Evolutionary conservation across 2,797 vertebrate species (phyloP).

Genomic region (Tenualosa ilisha): DNA sequence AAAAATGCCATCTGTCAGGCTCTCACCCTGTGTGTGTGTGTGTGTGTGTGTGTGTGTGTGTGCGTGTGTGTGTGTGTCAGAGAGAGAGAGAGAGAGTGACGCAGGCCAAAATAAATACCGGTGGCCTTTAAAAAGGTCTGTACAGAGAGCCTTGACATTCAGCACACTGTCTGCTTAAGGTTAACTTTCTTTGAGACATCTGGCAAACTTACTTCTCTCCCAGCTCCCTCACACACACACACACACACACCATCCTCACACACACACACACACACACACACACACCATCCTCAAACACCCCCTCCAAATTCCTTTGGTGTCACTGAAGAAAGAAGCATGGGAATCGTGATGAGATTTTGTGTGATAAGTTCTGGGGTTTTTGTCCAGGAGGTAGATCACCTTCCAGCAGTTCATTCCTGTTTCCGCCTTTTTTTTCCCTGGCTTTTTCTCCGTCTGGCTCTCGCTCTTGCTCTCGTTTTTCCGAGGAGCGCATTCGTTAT

Average conservation of each 20-base stretch:
- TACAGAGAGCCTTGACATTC: slow-evolving; percentile 74
- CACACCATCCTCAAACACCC: neutral
- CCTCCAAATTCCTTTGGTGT: neutral
- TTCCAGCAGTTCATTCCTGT: neutral
- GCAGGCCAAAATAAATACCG: slow-evolving; percentile 66
- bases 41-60: slow-evolving; percentile 14
- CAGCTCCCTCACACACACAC: neutral
- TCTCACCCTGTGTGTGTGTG: slow-evolving; percentile 30
- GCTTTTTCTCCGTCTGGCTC: neutral
- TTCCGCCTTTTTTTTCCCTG: neutral
- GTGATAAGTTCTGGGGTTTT: neutral
- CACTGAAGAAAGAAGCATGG: slow-evolving; percentile 39
- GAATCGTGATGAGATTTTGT: neutral
- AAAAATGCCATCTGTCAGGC: slow-evolving; percentile 50
- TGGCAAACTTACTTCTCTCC: slow-evolving; percentile 38
- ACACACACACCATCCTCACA: too few relatives aligned
- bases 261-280: slow-evolving; percentile 7
- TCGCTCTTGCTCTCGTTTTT: neutral
- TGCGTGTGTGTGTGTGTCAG: neutral
- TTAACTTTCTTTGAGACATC: slow-evolving; percentile 69
- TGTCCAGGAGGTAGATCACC: too few relatives aligned
- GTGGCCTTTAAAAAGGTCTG: slow-evolving; percentile 77
- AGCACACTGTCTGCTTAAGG: slow-evolving; percentile 72
- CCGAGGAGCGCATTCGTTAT: neutral
- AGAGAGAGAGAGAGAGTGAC: slow-evolving; percentile 33